A percentile compares a stretch with the other conserved stretches of the same genome.
Evolutionary conservation across 2,113 vertebrate genomes (phyloP).

Genomic region (human (Homo sapiens)): DNA sequence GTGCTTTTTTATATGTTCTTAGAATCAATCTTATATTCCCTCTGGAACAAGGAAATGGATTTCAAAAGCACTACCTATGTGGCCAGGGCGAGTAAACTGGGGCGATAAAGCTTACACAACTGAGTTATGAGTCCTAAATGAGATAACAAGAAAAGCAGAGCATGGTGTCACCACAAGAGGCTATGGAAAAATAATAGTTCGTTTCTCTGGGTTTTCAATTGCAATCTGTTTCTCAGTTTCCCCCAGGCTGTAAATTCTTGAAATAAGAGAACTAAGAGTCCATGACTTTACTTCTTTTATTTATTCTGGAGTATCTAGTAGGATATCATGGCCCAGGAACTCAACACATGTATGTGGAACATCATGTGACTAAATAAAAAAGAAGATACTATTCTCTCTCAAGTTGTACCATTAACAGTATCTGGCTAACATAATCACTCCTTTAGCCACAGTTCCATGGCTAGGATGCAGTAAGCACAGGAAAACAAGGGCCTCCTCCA

Average conservation of each 20-base stretch:
- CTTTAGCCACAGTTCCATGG: neutral
- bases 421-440: neutral
- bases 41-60: constrained; percentile 23
- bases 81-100: neutral
- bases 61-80: neutral
- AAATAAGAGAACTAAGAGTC: neutral
- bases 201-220: neutral
- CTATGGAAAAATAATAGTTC: neutral
- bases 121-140: neutral
- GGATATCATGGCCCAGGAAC: neutral
- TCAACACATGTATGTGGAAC: neutral
- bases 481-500: neutral
- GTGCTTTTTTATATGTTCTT: neutral
- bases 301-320: neutral
- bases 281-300: neutral
- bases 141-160: neutral
- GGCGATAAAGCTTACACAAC: neutral
- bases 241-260: neutral
- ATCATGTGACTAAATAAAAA: neutral
- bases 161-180: neutral
- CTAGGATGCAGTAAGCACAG: neutral
- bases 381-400: neutral
- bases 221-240: neutral
- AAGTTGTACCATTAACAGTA: neutral
- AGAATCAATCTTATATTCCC: neutral